Evolutionary conservation across 2,888 invertebrate species (phyloP).

Genomic region (Drosophila meridiana): DNA sequence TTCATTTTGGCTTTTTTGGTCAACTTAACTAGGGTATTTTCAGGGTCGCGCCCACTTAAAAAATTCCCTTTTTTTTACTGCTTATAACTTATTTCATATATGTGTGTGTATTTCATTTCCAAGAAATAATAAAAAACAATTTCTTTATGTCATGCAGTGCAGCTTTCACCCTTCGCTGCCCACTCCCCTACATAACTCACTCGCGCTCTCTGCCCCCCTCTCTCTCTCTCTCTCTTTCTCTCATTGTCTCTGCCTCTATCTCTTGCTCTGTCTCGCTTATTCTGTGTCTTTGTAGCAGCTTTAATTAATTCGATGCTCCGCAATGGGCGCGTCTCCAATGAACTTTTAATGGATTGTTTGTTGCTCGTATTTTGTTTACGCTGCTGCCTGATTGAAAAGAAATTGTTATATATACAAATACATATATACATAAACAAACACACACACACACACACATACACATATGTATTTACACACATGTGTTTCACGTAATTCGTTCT

Average conservation of each 20-base stretch:
- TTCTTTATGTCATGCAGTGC: constrained; percentile 53
- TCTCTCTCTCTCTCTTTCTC: not conserved
- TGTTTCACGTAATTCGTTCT: constrained; percentile 22
- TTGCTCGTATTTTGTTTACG: constrained; percentile 67
- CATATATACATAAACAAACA: not conserved
- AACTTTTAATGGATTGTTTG: constrained; percentile 70
- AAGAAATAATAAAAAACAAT: constrained; percentile 59
- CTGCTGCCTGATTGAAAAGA: constrained; percentile 60
- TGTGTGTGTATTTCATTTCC: constrained; percentile 37
- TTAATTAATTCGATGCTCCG: constrained; percentile 74
- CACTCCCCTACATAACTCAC: constrained; percentile 1
- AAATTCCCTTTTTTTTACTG: constrained; percentile 13
- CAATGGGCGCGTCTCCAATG: constrained; percentile 69
- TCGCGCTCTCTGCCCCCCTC: not conserved
- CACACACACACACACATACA: not conserved
- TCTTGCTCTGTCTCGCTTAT: constrained; percentile 1
- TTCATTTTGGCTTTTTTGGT: not conserved
- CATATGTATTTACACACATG: constrained; percentile 19
- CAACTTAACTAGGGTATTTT: constrained; percentile 29
- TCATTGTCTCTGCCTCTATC: not conserved
- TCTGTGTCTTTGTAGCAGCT: constrained; percentile 30
- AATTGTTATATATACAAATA: constrained; percentile 48
- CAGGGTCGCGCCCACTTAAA: too few species aligned
- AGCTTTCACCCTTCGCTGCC: constrained; percentile 47
- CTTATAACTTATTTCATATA: constrained; percentile 42